Percentiles rank a stretch among this genome's conserved stretches.
These are phyloP conservation scores for Parapristionchus giblindavisi DNA, from an alignment of 2,888 invertebrate genomes.

Conservation along the genomic window DNA sequence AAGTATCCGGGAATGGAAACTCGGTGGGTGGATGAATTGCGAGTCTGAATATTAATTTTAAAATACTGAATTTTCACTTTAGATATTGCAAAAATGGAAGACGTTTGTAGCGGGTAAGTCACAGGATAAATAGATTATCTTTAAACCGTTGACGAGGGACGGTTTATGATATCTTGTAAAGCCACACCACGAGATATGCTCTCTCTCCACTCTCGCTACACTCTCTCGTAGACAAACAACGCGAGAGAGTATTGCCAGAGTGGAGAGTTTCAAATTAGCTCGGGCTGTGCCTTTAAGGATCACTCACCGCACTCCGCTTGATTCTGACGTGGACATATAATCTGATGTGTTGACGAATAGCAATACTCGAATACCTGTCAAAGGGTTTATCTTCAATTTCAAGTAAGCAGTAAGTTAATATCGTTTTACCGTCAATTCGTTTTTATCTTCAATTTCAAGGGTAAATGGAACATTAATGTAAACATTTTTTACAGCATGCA, in stretches of 20 bases:
- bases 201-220: too few species aligned
- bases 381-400: background rate
- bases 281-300: too few species aligned
- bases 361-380: constrained; percentile 51
- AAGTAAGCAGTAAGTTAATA: too few species aligned
- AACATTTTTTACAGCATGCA: background rate
- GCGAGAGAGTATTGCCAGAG: too few species aligned
- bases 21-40: constrained; percentile 58
- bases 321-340: constrained; percentile 61
- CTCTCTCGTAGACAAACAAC: too few species aligned
- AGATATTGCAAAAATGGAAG: background rate
- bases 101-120: too few species aligned
- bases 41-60: constrained; percentile 4
- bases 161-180: too few species aligned
- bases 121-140: too few species aligned
- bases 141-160: too few species aligned
- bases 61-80: background rate
- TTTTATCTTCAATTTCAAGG: background rate
- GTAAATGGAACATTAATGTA: background rate
- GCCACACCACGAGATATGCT: too few species aligned
- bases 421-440: too few species aligned
- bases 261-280: too few species aligned
- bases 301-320: constrained; percentile 51
- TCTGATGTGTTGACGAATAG: constrained; percentile 59
- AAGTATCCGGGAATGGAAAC: constrained; percentile 60